Conservation (phyloP, 2,113 vertebrate species). For the Cettia cetti region DNA sequence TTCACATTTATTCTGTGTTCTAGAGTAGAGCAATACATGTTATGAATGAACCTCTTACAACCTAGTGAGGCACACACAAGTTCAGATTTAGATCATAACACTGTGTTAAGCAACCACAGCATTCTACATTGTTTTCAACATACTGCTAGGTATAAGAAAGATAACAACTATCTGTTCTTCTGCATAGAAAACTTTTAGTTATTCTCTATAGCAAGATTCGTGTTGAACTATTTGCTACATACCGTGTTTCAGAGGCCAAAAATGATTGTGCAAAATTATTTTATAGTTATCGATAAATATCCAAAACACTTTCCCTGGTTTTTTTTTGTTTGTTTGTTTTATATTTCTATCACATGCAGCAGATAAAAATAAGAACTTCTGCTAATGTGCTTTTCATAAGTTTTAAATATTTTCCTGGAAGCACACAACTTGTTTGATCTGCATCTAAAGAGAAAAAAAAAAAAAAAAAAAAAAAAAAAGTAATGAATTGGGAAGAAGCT, state of each 20-base stretch:
- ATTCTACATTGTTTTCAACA: neutral
- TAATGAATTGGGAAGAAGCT: neutral
- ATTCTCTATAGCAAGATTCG: neutral
- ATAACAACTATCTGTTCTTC: neutral
- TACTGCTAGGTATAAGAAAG: neutral
- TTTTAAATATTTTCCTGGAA: neutral
- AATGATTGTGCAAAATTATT: neutral
- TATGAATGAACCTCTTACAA: neutral
- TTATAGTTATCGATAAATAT: neutral
- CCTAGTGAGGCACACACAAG: neutral
- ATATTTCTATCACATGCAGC: neutral
- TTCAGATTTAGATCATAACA: neutral
- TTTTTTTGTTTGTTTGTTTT: neutral
- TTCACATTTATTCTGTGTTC: neutral
- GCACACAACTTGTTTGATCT: accelerated
- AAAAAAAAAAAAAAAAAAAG: neutral
- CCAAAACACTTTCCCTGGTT: neutral
- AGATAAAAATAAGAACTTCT: neutral
- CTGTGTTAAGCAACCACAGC: neutral
- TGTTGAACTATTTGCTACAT: neutral
- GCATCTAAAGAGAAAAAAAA: neutral
- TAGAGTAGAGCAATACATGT: neutral
- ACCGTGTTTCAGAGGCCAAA: neutral
- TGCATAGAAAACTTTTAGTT: neutral
- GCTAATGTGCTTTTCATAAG: neutral